A percentile compares a stretch with the other conserved stretches of the same genome.
These are phyloP conservation scores for Trypoxylus dichotomus DNA, from an alignment of 1,140 invertebrate species.

Conservation along the genomic window DNA sequence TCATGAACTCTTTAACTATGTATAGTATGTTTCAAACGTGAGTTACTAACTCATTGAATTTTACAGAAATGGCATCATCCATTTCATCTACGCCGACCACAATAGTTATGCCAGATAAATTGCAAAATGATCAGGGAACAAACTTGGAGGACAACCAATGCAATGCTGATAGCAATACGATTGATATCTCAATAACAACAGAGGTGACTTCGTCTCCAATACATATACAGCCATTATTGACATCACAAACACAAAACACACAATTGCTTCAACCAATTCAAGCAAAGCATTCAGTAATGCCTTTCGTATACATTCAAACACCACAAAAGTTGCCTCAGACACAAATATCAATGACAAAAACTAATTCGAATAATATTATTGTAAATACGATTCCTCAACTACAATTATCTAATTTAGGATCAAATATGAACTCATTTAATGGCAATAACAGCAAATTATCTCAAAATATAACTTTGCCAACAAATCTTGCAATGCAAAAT, in stretches of 20 bases:
- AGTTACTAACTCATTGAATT: constrained; percentile 24
- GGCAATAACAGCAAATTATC: constrained; percentile 26
- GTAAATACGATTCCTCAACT: constrained; percentile 44
- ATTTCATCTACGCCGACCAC: constrained; percentile 21
- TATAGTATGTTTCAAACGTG: constrained; percentile 29
- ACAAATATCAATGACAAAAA: constrained; percentile 36
- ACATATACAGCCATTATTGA: constrained; percentile 27
- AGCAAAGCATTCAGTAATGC: constrained; percentile 36
- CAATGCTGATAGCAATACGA: constrained; percentile 40
- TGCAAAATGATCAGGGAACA: constrained; percentile 1
- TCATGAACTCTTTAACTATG: not conserved
- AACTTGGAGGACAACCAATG: constrained; percentile 31
- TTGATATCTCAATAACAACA: constrained; percentile 42
- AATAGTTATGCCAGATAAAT: constrained; percentile 9
- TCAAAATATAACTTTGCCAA: constrained; percentile 30
- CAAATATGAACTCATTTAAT: constrained; percentile 29
- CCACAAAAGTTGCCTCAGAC: constrained; percentile 41
- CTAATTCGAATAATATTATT: constrained; percentile 38
- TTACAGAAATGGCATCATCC: constrained; percentile 48
- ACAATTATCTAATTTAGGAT: constrained; percentile 39
- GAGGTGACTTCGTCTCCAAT: constrained; percentile 31
- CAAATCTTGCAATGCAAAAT: constrained; percentile 27
- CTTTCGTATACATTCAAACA: constrained; percentile 48
- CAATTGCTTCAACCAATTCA: constrained; percentile 31
- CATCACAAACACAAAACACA: constrained; percentile 32